Evolutionary conservation across 2,113 vertebrate species (phyloP).

Genomic region (Vombatus ursinus): DNA sequence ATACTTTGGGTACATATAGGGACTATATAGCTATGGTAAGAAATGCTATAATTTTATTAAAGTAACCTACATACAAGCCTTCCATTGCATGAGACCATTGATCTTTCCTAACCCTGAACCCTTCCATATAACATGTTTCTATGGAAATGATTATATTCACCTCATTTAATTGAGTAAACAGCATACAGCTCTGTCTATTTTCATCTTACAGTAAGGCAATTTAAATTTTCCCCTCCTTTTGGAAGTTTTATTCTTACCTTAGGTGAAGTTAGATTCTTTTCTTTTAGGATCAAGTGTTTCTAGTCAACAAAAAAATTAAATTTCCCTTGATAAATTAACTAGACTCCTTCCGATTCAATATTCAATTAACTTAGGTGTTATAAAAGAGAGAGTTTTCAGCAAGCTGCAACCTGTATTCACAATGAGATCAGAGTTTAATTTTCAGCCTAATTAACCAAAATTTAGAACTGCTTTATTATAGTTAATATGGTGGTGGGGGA

Average conservation of each 20-base stretch:
- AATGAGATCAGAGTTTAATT: slow-evolving; percentile 62
- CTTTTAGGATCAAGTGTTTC: slow-evolving; percentile 48
- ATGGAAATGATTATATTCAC: slow-evolving; percentile 65
- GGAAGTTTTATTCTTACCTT: slow-evolving; percentile 44
- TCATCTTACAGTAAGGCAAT: slow-evolving; percentile 9
- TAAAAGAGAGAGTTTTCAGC: slow-evolving; percentile 40
- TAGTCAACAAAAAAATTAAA: slow-evolving; percentile 65
- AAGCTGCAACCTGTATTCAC: slow-evolving; percentile 43
- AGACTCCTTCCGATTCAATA: slow-evolving; percentile 52
- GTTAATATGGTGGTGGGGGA: slow-evolving; percentile 14
- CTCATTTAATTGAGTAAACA: slow-evolving; percentile 67
- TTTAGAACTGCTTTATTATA: slow-evolving; percentile 43
- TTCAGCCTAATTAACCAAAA: slow-evolving; percentile 67
- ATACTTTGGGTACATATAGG: neutral
- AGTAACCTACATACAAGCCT: slow-evolving; percentile 50
- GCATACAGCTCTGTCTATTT: slow-evolving; percentile 47
- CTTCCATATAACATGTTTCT: slow-evolving; percentile 58
- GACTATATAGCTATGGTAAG: neutral
- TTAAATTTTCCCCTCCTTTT: slow-evolving; percentile 8
- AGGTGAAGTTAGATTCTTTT: slow-evolving; percentile 29
- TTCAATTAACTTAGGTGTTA: slow-evolving; percentile 60
- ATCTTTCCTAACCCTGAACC: slow-evolving; percentile 37
- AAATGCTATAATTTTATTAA: slow-evolving; percentile 30
- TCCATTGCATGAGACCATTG: slow-evolving; percentile 65
- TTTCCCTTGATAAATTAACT: slow-evolving; percentile 64